Base-by-base conservation (phyloP, 2,888 invertebrate genomes). In the Kuschelorhynchus macadamiae region DNA sequence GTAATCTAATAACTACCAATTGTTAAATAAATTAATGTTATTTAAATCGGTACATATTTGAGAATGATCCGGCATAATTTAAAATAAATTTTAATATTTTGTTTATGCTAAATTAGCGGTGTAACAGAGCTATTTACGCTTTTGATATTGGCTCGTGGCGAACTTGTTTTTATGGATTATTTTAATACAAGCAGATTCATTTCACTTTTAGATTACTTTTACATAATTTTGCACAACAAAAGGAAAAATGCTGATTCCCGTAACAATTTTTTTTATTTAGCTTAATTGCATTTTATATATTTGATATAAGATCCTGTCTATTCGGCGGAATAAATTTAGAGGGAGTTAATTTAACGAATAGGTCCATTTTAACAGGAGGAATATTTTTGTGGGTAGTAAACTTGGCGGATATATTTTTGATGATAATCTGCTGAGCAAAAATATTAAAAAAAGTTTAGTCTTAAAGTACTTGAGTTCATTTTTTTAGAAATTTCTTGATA, bases 11-110 rank as follows among this genome's bases (percentile, higher is more conserved):
- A 68, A 68, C 66, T 60, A 72, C 67, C 72, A 74, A 74, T 72
- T 74, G 72, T 72, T 72, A 71, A 74, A 71, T 66, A 67, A 62
- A 70, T 74, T 72, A 72, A 73, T 74, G 71, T 72, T 73, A 74
- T 74, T 74, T 73, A 74, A 74, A 74, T 73, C 68, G 70, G 64
- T 67, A 67, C 71, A 71, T 68, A 72, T 73, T 73, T 69, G 72
- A 72, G 65, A 74, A 64, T 67, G 70, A 71, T 71, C 71, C 67
- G 61, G 75, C 71, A 74, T 75, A 74, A 69, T 75, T 75, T 75
- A 74, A 71, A 75, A 75, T 75, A 75, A 72, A 75, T 74, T 73
- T 74, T 71, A 70, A 74, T 73, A 74, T 67, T 72, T 73, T 73
- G 72, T 74, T 72, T 72, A 71, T 71, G 72, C 68, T 73, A 66